Evolutionary conservation across 2,888 invertebrate species (phyloP).

Genomic region (Helobdella robusta): DNA sequence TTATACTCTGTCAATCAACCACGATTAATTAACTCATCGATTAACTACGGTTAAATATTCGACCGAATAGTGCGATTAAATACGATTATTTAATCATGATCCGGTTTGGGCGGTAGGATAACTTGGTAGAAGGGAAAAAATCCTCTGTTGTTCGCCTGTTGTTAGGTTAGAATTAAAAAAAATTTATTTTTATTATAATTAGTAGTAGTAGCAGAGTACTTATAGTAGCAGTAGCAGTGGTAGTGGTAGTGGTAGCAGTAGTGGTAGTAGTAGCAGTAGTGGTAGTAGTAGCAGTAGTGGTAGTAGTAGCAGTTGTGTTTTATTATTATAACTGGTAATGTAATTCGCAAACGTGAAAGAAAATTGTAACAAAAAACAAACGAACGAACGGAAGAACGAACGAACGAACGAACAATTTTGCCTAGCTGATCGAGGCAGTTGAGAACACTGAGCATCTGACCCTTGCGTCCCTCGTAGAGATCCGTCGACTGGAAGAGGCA

Average conservation of each 20-base stretch:
- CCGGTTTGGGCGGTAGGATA: slow-evolving; percentile 26
- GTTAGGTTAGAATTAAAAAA: not conserved
- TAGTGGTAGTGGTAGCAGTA: not conserved
- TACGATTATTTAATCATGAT: slow-evolving; percentile 9
- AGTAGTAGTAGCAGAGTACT: not conserved
- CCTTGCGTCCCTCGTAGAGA: slow-evolving; percentile 32
- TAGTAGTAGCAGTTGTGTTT: no score
- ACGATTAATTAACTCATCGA: no score
- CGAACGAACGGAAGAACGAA: no score
- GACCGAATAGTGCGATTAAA: no score
- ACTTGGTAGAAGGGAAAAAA: slow-evolving; percentile 26
- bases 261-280: not conserved
- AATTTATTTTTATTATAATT: not conserved
- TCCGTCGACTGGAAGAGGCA: slow-evolving; percentile 33
- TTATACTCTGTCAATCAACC: no score
- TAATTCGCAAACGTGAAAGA: no score
- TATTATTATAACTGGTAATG: no score
- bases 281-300: not conserved
- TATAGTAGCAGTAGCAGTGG: not conserved
- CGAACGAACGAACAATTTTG: slow-evolving; percentile 20
- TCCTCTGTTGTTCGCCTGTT: slow-evolving; percentile 29
- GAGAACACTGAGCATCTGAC: slow-evolving; percentile 32
- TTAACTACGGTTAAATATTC: no score
- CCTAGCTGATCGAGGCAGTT: slow-evolving; percentile 33
- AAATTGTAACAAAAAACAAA: no score